A percentile compares a stretch with the other conserved stretches of the same genome.
Evolutionary conservation across 2,888 invertebrate genomes (phyloP).

Genomic region (Hirtodrosophila alboralis): DNA sequence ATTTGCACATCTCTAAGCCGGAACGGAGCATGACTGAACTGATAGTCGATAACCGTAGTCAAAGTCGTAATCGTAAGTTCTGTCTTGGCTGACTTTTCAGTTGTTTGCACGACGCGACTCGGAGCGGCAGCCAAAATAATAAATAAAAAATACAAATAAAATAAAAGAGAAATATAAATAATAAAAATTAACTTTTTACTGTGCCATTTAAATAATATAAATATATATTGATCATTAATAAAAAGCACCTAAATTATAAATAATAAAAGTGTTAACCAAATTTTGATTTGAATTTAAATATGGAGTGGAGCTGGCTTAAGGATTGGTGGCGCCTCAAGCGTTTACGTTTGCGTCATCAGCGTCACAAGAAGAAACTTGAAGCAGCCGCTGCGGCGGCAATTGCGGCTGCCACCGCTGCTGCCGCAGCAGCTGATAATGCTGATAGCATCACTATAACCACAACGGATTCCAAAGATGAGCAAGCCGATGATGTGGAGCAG

Average conservation of each 20-base stretch:
- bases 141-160: background rate
- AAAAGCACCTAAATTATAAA: conserved; percentile 7
- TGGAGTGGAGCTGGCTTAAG: conserved; percentile 93
- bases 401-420: too few species aligned
- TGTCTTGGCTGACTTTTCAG: conserved; percentile 15
- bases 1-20: conserved; percentile 13
- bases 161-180: background rate
- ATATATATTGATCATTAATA: too few species aligned
- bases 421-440: too few species aligned
- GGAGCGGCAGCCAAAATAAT: conserved; percentile 12
- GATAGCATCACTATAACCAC: too few species aligned
- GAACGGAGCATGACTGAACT: conserved; percentile 17
- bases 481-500: background rate
- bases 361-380: conserved; percentile 60
- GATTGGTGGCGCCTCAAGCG: conserved; percentile 92
- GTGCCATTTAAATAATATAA: conserved; percentile 17
- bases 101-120: conserved; percentile 20
- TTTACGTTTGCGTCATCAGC: conserved; percentile 85
- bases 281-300: conserved; percentile 68
- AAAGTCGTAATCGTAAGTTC: conserved; percentile 11
- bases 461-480: too few species aligned
- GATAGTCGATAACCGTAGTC: conserved; percentile 25
- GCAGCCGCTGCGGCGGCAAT: conserved; percentile 56
- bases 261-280: too few species aligned
- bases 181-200: conserved; percentile 9